phyloP scores from a whole-genome alignment of 2,797 vertebrate genomes.

The Pterois miles region DNA sequence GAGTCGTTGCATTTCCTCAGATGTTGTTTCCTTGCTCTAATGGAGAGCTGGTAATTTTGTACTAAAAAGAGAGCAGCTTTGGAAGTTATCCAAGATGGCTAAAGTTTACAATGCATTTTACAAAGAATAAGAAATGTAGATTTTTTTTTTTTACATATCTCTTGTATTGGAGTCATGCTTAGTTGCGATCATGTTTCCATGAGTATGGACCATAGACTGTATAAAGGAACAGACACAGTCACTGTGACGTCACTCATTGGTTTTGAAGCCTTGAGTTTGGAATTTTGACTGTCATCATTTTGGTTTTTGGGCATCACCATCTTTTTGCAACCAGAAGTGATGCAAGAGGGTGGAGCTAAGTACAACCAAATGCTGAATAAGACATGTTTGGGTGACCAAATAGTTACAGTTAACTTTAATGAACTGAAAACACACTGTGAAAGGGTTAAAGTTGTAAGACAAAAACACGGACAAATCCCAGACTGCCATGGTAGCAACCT shows the following conservation, averaged over 20 bases:
- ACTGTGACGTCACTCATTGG: background rate
- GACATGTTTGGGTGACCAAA: too few species aligned
- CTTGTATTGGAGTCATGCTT: background rate
- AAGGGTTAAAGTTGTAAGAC: too few species aligned
- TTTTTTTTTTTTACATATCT: background rate
- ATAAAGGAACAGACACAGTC: background rate
- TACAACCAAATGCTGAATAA: too few species aligned
- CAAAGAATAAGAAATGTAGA: background rate
- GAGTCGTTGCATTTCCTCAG: background rate
- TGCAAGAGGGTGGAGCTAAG: too few species aligned
- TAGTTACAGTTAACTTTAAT: fast-evolving
- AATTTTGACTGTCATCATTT: too few species aligned
- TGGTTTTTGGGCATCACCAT: too few species aligned
- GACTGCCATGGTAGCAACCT: too few species aligned
- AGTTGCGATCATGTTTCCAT: background rate
- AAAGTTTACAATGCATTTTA: background rate
- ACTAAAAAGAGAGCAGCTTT: background rate
- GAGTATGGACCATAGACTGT: background rate
- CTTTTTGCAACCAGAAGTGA: too few species aligned
- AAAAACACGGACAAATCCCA: too few species aligned
- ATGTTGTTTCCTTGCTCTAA: background rate
- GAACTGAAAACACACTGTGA: too few species aligned
- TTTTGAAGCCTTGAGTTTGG: background rate
- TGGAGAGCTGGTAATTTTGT: background rate
- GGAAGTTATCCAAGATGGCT: background rate